Base-by-base conservation (phyloP, 2,888 invertebrate genomes). In the Nymphalis urticae region DNA sequence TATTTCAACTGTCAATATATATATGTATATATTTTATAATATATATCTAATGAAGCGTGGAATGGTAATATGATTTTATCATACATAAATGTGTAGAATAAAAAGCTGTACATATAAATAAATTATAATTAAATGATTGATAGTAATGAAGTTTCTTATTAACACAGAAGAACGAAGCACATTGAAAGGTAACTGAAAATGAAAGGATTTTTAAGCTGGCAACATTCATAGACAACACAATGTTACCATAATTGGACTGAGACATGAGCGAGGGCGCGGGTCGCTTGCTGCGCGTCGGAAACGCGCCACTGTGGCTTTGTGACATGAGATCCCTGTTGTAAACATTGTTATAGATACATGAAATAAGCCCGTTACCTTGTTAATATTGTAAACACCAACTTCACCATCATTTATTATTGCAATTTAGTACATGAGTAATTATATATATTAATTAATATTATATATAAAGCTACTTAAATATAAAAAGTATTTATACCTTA, bases 171-270 rank as follows among this genome's bases (percentile, higher is more conserved):
- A n/a, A 36, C 50, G 42, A 58, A 60, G 32, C 47, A 48, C 8
- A 32, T 32, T 32, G 32, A 50, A 48, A 19, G 36, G 50, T 50
- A 19, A 67, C 24, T 58, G 21, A 24, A 42, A 32, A 63, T 27
- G 17, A 61, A 27, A 50, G 32, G 42, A 8, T 48, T 70, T 66
- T 10, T 6, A 75, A 72, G 73, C 72, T 66, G 72, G 67, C 72
- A 72, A 73, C 73, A 73, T 73, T 69, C 67, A 56, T 53, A 48
- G 48, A 64, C 19, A 9, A 36, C 27, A 59, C 13, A 59, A 60
- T 69, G 82, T 88, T 92, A 92, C 93, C 93, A 82, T 93, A 89
- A 76, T 86, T 86, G 59, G 93, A 93, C 75, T 89, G 90, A 75
- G 93, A 88, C 93, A 93, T 92, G 77, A 82, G 81, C 76, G 86